Conservation (phyloP, 2,888 invertebrate species). For the Drosophila fulvimacula region DNA sequence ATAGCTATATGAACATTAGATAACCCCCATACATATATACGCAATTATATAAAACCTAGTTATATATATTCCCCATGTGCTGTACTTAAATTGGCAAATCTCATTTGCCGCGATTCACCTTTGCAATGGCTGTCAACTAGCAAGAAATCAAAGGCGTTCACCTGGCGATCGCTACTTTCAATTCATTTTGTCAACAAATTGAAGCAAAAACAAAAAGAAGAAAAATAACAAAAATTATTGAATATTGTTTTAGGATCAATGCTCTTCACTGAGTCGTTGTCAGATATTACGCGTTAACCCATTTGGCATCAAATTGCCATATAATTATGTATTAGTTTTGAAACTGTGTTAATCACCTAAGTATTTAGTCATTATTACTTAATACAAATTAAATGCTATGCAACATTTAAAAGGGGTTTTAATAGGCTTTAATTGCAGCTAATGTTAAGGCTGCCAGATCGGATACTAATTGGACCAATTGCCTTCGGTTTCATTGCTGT, state of each 20-base stretch:
- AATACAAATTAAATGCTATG: slow-evolving; percentile 66
- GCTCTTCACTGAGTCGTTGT: slow-evolving; percentile 30
- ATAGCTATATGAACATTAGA: slow-evolving; percentile 50
- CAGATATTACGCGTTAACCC: slow-evolving; percentile 25
- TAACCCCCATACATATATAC: slow-evolving; percentile 38
- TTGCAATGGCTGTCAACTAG: slow-evolving; percentile 64
- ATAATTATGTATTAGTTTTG: slow-evolving; percentile 72
- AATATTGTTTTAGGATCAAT: slow-evolving; percentile 44
- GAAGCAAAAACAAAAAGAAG: slow-evolving; percentile 24
- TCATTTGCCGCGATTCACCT: slow-evolving; percentile 50
- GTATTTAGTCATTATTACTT: slow-evolving; percentile 79
- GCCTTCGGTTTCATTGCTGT: too few relatives aligned
- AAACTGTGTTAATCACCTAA: slow-evolving; percentile 80
- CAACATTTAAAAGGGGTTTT: slow-evolving; percentile 10
- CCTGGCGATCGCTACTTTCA: slow-evolving; percentile 56
- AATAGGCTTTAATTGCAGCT: too few relatives aligned
- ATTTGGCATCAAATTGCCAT: slow-evolving; percentile 49
- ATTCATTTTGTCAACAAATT: slow-evolving; percentile 37
- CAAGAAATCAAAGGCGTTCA: slow-evolving; percentile 67
- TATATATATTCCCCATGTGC: slow-evolving; percentile 33
- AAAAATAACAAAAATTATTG: slow-evolving; percentile 29
- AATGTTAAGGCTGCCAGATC: too few relatives aligned
- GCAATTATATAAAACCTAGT: slow-evolving; percentile 40
- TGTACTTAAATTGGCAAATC: slow-evolving; percentile 70
- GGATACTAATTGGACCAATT: too few relatives aligned